phyloP scores from a whole-genome alignment of 2,888 invertebrate species.

The Micropterix aruncella region DNA sequence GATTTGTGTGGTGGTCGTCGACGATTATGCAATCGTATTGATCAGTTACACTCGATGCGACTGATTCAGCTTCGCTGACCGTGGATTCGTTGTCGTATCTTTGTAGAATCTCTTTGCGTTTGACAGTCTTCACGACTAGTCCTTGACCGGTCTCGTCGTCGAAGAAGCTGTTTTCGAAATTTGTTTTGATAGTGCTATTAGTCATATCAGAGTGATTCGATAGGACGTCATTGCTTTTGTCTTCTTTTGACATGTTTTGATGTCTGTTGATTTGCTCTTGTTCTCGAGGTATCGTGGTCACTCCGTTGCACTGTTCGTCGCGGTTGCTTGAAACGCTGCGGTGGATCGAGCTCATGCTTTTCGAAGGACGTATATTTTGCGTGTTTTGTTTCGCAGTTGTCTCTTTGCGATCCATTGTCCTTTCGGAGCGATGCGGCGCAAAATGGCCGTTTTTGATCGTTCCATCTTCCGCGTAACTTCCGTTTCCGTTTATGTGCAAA shows the following conservation, averaged over 20 bases:
- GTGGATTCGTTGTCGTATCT: slow-evolving; percentile 49
- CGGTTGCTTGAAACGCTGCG: slow-evolving; percentile 13
- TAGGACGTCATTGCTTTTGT: slow-evolving; percentile 24
- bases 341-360: slow-evolving; percentile 34
- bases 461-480: slow-evolving; percentile 20
- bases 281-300: slow-evolving; percentile 4
- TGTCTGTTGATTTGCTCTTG: slow-evolving; percentile 9
- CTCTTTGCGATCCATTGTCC: slow-evolving; percentile 10
- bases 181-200: slow-evolving; percentile 37
- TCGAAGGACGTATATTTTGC: slow-evolving; percentile 27
- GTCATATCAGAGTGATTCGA: slow-evolving; percentile 29
- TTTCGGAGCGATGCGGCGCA: slow-evolving; percentile 6
- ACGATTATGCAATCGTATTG: slow-evolving; percentile 73
- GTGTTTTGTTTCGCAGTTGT: too few species aligned
- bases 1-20: slow-evolving; percentile 53
- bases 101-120: slow-evolving; percentile 56
- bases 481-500: slow-evolving; percentile 17
- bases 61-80: slow-evolving; percentile 49
- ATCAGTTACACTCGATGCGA: slow-evolving; percentile 50
- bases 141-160: slow-evolving; percentile 52
- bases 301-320: neutral
- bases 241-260: slow-evolving; percentile 23
- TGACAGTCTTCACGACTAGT: slow-evolving; percentile 55
- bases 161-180: slow-evolving; percentile 51
- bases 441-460: slow-evolving; percentile 16